Percentiles rank a stretch among this genome's conserved stretches.
Evolutionary conservation across 1,140 invertebrate species (phyloP).

Genomic region (Apocrypta bakeri): DNA sequence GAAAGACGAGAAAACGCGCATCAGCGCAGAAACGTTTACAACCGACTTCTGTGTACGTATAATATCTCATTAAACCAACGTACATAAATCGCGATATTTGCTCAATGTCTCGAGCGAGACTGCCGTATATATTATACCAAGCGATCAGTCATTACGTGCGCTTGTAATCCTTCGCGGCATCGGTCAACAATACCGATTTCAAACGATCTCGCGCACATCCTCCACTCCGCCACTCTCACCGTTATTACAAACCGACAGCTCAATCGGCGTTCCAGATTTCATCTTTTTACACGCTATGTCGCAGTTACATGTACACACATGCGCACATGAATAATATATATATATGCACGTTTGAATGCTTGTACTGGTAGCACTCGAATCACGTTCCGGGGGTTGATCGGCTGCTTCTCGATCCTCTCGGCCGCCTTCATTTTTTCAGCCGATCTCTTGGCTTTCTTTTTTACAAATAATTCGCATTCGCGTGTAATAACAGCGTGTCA

Average conservation of each 20-base stretch:
- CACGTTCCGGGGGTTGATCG: not conserved
- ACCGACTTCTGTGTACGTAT: no score
- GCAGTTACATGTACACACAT: no score
- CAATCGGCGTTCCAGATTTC: not conserved
- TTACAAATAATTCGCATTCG: not conserved
- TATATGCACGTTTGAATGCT: no score
- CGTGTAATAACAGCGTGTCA: conserved; percentile 35
- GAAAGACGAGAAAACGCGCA: no score
- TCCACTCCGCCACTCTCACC: not conserved
- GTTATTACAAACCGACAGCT: not conserved
- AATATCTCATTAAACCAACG: no score
- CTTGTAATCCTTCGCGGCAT: not conserved
- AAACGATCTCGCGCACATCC: not conserved
- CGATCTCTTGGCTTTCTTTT: conserved; percentile 9
- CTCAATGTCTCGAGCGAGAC: no score
- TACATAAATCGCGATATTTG: no score
- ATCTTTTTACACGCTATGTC: not conserved
- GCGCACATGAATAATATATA: no score
- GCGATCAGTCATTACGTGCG: not conserved
- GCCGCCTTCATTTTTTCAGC: conserved; percentile 21
- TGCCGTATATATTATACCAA: not conserved
- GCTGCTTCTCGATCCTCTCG: not conserved
- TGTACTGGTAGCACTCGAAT: not conserved
- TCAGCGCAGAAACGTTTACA: no score
- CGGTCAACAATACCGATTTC: not conserved